A percentile compares a stretch with the other conserved stretches of the same genome.
Conservation (phyloP, 2,113 vertebrate genomes). For the Laticauda colubrina region DNA sequence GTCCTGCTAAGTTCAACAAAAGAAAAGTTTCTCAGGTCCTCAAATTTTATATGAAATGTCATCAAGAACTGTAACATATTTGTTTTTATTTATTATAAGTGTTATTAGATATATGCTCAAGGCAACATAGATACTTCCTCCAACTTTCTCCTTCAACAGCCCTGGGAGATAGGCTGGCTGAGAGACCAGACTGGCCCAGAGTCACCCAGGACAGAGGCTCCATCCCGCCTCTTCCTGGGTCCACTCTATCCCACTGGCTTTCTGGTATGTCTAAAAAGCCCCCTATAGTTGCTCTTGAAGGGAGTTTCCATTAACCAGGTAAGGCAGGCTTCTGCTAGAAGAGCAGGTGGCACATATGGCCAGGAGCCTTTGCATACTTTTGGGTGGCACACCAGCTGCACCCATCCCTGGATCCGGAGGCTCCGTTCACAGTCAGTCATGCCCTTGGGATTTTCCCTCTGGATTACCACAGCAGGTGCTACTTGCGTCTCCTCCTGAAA, state of each 20-base stretch:
- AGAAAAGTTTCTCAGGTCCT: slow-evolving; percentile 27
- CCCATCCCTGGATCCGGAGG: background rate
- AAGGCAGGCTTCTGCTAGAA: background rate
- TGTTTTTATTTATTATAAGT: background rate
- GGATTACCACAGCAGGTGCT: background rate
- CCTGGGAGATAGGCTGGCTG: background rate
- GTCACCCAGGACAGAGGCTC: background rate
- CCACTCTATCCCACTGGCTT: background rate
- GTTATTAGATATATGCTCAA: background rate
- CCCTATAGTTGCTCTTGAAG: background rate
- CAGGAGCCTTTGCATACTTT: background rate
- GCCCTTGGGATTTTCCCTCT: background rate
- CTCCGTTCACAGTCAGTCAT: background rate
- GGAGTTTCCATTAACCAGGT: background rate
- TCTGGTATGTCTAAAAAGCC: slow-evolving; percentile 5
- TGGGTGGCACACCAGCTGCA: background rate
- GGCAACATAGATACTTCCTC: background rate
- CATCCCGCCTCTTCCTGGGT: background rate
- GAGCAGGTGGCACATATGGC: background rate
- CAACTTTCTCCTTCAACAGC: background rate
- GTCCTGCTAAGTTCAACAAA: background rate
- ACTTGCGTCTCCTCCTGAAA: background rate
- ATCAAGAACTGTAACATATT: slow-evolving; percentile 5
- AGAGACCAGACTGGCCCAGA: background rate
- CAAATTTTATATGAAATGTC: slow-evolving; percentile 16